A percentile compares a stretch with the other conserved stretches of the same genome.
phyloP scores from a whole-genome alignment of 2,888 invertebrate species.

The Zhuqinia jingwanae region DNA sequence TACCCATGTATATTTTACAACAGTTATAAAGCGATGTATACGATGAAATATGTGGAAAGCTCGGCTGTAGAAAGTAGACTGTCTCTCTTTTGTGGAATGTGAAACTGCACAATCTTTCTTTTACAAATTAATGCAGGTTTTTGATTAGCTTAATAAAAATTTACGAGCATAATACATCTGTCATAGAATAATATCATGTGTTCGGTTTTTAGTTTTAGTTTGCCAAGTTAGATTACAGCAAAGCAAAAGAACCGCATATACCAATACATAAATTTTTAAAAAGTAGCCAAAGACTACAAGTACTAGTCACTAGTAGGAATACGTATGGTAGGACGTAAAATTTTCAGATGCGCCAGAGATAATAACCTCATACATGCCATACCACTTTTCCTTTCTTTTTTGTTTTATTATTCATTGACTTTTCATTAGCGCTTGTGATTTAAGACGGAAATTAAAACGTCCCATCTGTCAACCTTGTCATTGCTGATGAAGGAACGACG shows the following conservation, averaged over 20 bases:
- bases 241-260: no score
- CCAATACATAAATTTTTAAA: neutral
- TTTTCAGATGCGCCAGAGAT: neutral
- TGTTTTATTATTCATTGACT: slow-evolving; percentile 57
- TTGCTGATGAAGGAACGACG: slow-evolving; percentile 58
- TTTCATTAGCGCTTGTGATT: slow-evolving; percentile 63
- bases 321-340: neutral
- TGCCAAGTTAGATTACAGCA: neutral
- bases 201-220: neutral
- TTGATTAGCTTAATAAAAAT: slow-evolving; percentile 62
- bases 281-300: neutral
- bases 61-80: no score
- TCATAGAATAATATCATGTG: neutral
- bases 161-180: slow-evolving; percentile 44
- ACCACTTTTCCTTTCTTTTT: slow-evolving; percentile 20
- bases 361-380: neutral
- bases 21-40: no score
- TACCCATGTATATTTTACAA: neutral
- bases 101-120: slow-evolving; percentile 9
- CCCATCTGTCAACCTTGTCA: slow-evolving; percentile 66
- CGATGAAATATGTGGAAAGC: no score
- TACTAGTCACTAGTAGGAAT: slow-evolving; percentile 7
- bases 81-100: slow-evolving; percentile 19
- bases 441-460: slow-evolving; percentile 68
- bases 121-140: slow-evolving; percentile 55